Evolutionary conservation across 2,797 vertebrate species (phyloP).

Genomic region (Gymnodraco acuticeps): DNA sequence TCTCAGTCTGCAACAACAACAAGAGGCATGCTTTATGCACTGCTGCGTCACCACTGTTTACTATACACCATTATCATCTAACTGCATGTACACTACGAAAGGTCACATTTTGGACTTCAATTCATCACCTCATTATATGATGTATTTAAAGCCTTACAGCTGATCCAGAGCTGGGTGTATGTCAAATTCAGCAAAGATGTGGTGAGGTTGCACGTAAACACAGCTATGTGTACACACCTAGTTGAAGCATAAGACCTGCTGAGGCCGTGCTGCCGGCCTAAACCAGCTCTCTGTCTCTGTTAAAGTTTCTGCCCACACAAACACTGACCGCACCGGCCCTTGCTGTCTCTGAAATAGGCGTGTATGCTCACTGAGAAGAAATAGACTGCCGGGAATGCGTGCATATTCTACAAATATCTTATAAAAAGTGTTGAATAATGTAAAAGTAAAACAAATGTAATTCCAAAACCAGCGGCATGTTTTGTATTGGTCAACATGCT

Average conservation of each 20-base stretch:
- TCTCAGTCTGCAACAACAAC: constrained; percentile 61
- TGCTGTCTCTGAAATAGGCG: constrained; percentile 41
- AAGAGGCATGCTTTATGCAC: constrained; percentile 65
- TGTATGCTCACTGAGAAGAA: constrained; percentile 51
- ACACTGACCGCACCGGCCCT: constrained; percentile 39
- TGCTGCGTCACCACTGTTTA: constrained; percentile 66
- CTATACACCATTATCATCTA: constrained; percentile 59
- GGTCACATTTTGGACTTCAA: constrained; percentile 61
- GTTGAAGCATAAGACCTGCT: constrained; percentile 34
- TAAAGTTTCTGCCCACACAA: constrained; percentile 49
- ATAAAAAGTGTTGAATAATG: constrained; percentile 37
- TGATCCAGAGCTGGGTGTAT: constrained; percentile 7
- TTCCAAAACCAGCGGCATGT: constrained; percentile 19
- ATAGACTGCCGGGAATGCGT: constrained; percentile 25
- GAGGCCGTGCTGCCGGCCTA: constrained; percentile 43
- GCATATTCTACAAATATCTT: constrained; percentile 41
- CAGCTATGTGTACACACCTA: constrained; percentile 30
- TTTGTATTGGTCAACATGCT: constrained; percentile 40
- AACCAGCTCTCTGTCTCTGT: constrained; percentile 54
- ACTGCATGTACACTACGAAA: constrained; percentile 62
- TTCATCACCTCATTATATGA: constrained; percentile 50
- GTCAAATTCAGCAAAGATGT: constrained; percentile 33
- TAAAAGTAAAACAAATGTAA: constrained; percentile 5
- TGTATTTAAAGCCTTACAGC: constrained; percentile 36
- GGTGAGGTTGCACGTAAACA: constrained; percentile 31